phyloP scores from a whole-genome alignment of 2,797 vertebrate genomes.

The Diplodus sargus region DNA sequence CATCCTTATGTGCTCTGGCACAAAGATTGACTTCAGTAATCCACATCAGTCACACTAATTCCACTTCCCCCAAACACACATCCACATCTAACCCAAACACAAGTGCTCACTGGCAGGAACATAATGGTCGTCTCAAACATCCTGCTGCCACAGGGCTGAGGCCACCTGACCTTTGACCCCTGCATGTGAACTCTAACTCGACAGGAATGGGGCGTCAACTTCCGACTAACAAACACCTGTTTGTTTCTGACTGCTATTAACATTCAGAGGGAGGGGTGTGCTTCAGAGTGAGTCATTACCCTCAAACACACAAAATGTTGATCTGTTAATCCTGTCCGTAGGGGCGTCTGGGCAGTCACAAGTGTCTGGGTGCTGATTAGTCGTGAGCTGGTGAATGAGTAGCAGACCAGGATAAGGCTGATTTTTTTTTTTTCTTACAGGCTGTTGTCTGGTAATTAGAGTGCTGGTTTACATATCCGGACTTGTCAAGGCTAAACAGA shows the following conservation, averaged over 20 bases:
- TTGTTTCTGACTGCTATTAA: constrained; percentile 65
- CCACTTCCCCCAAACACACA: constrained; percentile 51
- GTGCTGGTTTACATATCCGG: constrained; percentile 59
- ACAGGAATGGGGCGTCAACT: constrained; percentile 44
- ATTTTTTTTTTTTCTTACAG: constrained; percentile 61
- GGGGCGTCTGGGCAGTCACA: constrained; percentile 77
- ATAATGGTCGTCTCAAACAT: constrained; percentile 68
- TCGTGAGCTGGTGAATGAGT: constrained; percentile 59
- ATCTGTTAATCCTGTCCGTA: constrained; percentile 75
- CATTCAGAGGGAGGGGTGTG: constrained; percentile 21
- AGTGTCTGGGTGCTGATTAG: constrained; percentile 72
- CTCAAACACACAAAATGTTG: constrained; percentile 50
- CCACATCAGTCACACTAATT: constrained; percentile 61
- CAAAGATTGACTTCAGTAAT: constrained; percentile 48
- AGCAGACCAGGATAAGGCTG: constrained; percentile 71
- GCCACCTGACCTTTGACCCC: constrained; percentile 74
- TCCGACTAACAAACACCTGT: constrained; percentile 79
- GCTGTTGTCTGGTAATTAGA: constrained; percentile 66
- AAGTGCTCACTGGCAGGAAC: constrained; percentile 44
- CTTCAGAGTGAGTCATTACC: constrained; percentile 55
- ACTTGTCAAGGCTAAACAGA: constrained; percentile 29
- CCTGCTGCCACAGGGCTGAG: constrained; percentile 52
- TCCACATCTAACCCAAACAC: constrained; percentile 56
- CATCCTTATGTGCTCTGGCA: constrained; percentile 18
- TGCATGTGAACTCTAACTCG: constrained; percentile 59